Evolutionary conservation across 2,888 invertebrate genomes (phyloP), one percentile per base, ranked within the genome.

Genomic region (Leptopilina myrica): DNA sequence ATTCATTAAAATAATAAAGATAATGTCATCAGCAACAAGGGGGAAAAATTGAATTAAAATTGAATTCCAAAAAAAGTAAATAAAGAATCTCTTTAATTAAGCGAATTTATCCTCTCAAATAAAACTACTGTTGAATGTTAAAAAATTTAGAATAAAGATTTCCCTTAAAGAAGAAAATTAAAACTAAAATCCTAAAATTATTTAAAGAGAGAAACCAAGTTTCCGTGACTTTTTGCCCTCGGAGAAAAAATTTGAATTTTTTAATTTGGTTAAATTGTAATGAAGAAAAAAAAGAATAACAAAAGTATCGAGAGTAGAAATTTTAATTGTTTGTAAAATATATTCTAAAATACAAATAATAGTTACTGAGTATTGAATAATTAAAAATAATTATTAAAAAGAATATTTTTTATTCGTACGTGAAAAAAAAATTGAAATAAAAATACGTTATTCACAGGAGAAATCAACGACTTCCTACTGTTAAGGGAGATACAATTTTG

Each of bases 401-500:
- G n/a, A 15, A 20, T 2, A 7, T 1, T 9, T 62, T 9, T 8
- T 33, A 33, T 59, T 5, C 20, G 9, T 15, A 12, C 12, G 11
- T 49, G 20, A 67, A 0, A 11, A 11, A 59, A n/a, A 62, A 62
- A 59, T 59, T 62, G 62, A 62, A n/a, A 62, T 20, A 62, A 64
- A 64, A 64, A 33, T 33, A 26, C 33, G 12, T 64, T 33, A 33
- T 26, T 40, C 40, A 33, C 33, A 33, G 64, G 33, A 64, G 64
- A 56, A 73, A 73, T 56, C 53, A 56, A 11, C n/a, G n/a, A 26
- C n/a, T 73, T 5, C 73, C 14, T 56, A 33, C 56, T 73, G 26
- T 26, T n/a, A 69, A 73, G 33, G 26, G n/a, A 73, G 53, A 14
- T 69, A 56, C 14, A 26, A 69, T 14, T 53, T 69, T 8, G 69